These are phyloP conservation scores for Drosophila macrospina DNA, from an alignment of 2,888 invertebrate species.

Conservation along the genomic window DNA sequence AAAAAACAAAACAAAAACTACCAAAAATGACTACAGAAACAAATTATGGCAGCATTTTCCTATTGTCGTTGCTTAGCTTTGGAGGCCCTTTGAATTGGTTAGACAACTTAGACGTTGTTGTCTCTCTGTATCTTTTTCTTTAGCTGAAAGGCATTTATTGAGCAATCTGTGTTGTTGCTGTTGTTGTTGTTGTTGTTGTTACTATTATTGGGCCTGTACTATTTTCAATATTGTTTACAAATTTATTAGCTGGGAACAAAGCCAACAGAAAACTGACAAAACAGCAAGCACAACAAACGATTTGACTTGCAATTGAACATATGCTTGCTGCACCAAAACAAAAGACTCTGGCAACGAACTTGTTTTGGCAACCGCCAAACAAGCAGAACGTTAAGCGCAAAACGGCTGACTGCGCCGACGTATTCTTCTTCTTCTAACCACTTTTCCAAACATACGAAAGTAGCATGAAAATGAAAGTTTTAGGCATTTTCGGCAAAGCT, in stretches of 20 bases:
- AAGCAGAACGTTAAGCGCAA: conserved; percentile 26
- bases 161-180: conserved; percentile 47
- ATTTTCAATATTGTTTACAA: conserved; percentile 75
- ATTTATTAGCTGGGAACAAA: conserved; percentile 77
- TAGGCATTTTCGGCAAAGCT: conserved; percentile 49
- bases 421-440: conserved; percentile 37
- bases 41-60: conserved; percentile 77
- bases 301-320: conserved; percentile 35
- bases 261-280: conserved; percentile 25
- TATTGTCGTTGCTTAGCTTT: conserved; percentile 67
- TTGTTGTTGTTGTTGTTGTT: conserved; percentile 28
- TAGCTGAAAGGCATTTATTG: conserved; percentile 63
- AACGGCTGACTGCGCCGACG: conserved; percentile 15
- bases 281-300: conserved; percentile 53
- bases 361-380: conserved; percentile 23
- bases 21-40: conserved; percentile 40
- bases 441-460: conserved; percentile 58
- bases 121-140: conserved; percentile 30
- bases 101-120: conserved; percentile 33
- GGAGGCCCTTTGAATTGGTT: conserved; percentile 61
- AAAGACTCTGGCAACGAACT: conserved; percentile 76
- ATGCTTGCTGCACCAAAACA: conserved; percentile 48
- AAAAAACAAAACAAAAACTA: conserved; percentile 11
- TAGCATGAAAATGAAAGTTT: conserved; percentile 78
- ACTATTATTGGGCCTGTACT: conserved; percentile 46